phyloP scores from a whole-genome alignment of 2,113 vertebrate genomes.

The Oreotrochilus melanogaster region DNA sequence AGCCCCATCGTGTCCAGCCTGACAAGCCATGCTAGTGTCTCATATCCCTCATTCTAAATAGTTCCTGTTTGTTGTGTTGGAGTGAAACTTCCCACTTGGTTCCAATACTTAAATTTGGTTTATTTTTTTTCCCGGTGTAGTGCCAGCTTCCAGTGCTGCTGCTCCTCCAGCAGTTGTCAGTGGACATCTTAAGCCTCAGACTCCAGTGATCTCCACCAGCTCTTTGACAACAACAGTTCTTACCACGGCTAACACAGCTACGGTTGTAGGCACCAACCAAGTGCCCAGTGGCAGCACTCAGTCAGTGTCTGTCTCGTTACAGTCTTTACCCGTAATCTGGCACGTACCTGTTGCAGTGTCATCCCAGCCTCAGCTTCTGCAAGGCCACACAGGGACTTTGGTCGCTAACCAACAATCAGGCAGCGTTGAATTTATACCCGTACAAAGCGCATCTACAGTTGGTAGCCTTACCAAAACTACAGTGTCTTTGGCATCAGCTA shows the following conservation, averaged over 20 bases:
- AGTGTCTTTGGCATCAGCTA: conserved; percentile 78
- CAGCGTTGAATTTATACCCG: conserved; percentile 84
- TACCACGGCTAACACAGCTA: conserved; percentile 76
- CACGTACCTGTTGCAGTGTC: conserved; percentile 85
- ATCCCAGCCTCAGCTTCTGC: conserved; percentile 84
- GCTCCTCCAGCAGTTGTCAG: conserved; percentile 70
- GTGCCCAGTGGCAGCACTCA: conserved; percentile 78
- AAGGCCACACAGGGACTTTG: conserved; percentile 82
- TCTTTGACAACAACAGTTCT: conserved; percentile 80
- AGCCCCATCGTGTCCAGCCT: neutral
- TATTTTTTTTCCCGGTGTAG: conserved; percentile 21
- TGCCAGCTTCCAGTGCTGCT: conserved; percentile 72
- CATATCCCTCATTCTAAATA: neutral
- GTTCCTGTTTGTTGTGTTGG: neutral
- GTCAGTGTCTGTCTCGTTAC: conserved; percentile 82
- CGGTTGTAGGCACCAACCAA: conserved; percentile 80
- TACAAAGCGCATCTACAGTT: conserved; percentile 80
- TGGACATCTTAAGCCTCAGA: conserved; percentile 76
- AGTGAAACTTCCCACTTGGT: neutral
- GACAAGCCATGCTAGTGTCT: neutral
- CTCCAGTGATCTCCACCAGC: conserved; percentile 75
- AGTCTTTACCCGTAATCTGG: conserved; percentile 83
- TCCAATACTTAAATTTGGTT: neutral
- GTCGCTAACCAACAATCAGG: conserved; percentile 82
- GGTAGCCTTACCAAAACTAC: conserved; percentile 80